Conservation (phyloP, 64 coral and sea anemone genomes). For the Exaiptasia diaphana region DNA sequence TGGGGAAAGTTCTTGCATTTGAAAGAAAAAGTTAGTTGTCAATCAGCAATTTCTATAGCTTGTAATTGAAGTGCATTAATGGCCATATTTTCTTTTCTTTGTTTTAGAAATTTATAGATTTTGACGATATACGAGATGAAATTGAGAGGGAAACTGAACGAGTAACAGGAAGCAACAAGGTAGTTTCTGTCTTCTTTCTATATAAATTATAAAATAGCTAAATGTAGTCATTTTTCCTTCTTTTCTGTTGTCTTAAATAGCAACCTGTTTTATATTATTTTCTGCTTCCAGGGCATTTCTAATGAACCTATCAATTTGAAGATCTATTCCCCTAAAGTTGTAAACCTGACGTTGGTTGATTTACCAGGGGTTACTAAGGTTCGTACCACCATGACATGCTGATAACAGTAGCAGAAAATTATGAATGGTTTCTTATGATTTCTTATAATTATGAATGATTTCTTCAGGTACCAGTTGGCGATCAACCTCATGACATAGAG, state of each 20-base stretch:
- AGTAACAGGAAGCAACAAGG: slow-evolving; percentile 96
- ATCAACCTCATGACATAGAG: slow-evolving; percentile 97
- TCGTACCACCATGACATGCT: too few species aligned
- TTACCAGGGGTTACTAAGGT: slow-evolving; percentile 98
- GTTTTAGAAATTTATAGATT: slow-evolving; percentile 87
- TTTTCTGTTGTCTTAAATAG: too few species aligned
- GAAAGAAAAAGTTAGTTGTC: background rate
- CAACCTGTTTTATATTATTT: too few species aligned
- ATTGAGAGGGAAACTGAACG: slow-evolving; percentile 98
- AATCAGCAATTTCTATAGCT: too few species aligned
- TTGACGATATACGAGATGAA: slow-evolving; percentile 94
- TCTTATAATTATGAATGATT: too few species aligned
- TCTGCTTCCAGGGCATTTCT: slow-evolving; percentile 76
- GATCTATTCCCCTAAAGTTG: slow-evolving; percentile 93
- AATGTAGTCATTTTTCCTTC: too few species aligned
- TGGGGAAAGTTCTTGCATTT: background rate
- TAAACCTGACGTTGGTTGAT: slow-evolving; percentile 98
- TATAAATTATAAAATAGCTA: too few species aligned
- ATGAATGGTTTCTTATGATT: too few species aligned
- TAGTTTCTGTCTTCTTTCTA: too few species aligned
- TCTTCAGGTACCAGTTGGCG: slow-evolving; percentile 96
- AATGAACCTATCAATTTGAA: slow-evolving; percentile 96
- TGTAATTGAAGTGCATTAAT: too few species aligned
- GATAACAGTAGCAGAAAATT: too few species aligned
- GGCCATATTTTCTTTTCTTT: too few species aligned